These are phyloP conservation scores for Plecturocebus donacophilus DNA, from an alignment of 2,113 vertebrate genomes.

Conservation along the genomic window DNA sequence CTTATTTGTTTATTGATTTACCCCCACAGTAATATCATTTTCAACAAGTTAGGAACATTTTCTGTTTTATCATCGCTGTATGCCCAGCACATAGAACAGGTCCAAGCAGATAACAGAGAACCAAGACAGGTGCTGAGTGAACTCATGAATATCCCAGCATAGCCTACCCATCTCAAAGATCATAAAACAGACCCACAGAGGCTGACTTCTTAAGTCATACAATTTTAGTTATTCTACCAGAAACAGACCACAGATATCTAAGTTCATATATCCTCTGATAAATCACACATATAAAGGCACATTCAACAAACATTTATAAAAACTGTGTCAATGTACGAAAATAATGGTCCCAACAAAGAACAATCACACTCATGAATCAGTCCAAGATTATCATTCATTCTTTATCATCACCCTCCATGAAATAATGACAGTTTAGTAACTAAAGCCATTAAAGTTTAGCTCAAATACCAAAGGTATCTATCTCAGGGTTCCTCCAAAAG, in stretches of 20 bases:
- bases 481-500: not conserved
- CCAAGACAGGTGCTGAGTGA: not conserved
- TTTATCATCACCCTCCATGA: not conserved
- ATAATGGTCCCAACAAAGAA: not conserved
- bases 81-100: not conserved
- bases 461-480: not conserved
- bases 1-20: not conserved
- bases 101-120: not conserved
- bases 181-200: not conserved
- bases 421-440: not conserved
- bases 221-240: not conserved
- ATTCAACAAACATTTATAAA: not conserved
- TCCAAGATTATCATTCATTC: not conserved
- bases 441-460: too few relatives aligned
- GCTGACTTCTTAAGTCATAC: not conserved
- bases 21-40: not conserved
- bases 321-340: not conserved
- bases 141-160: not conserved
- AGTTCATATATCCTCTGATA: not conserved
- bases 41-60: not conserved
- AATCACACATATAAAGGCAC: not conserved
- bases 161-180: not conserved
- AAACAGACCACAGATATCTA: not conserved
- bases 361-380: not conserved
- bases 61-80: not conserved